Percentiles rank a stretch among this genome's conserved stretches.
These are phyloP conservation scores for Tupiocoris notatus DNA, from an alignment of 2,888 invertebrate species.

Conservation along the genomic window DNA sequence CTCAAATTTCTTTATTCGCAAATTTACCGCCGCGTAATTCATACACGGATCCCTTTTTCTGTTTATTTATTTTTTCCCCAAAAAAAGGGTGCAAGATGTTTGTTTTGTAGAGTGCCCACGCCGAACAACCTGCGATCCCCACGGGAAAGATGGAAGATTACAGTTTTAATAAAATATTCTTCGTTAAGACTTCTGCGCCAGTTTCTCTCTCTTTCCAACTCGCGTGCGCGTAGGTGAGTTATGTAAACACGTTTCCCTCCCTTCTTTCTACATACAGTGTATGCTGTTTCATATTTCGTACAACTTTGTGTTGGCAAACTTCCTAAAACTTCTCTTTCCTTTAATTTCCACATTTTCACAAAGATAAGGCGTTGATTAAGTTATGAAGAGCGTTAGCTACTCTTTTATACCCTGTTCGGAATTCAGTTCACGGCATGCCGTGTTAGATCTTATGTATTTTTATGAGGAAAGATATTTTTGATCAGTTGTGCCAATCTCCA, in stretches of 20 bases:
- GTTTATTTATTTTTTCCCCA: background rate
- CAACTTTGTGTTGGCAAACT: background rate
- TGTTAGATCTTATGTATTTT: too few relatives aligned
- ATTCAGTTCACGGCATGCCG: too few relatives aligned
- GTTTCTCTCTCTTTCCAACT: background rate
- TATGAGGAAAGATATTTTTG: too few relatives aligned
- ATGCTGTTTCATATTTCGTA: background rate
- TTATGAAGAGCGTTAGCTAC: too few relatives aligned
- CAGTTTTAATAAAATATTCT: conserved; percentile 6
- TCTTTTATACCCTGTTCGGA: too few relatives aligned
- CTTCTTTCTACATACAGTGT: background rate
- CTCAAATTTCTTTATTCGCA: background rate
- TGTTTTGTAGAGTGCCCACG: background rate
- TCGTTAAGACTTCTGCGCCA: conserved; percentile 9
- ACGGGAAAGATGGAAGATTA: background rate
- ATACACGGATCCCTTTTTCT: background rate
- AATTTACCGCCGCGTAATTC: background rate
- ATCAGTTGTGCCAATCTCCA: too few relatives aligned
- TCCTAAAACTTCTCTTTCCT: background rate
- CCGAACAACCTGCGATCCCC: background rate
- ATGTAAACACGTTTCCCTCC: background rate
- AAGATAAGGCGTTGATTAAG: too few relatives aligned
- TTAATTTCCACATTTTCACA: background rate
- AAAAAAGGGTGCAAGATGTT: background rate
- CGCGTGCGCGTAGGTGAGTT: background rate